Percentiles rank a stretch among this genome's conserved stretches.
These are phyloP conservation scores for Chydorus sphaericus DNA, from an alignment of 2,888 invertebrate species.

Conservation along the genomic window DNA sequence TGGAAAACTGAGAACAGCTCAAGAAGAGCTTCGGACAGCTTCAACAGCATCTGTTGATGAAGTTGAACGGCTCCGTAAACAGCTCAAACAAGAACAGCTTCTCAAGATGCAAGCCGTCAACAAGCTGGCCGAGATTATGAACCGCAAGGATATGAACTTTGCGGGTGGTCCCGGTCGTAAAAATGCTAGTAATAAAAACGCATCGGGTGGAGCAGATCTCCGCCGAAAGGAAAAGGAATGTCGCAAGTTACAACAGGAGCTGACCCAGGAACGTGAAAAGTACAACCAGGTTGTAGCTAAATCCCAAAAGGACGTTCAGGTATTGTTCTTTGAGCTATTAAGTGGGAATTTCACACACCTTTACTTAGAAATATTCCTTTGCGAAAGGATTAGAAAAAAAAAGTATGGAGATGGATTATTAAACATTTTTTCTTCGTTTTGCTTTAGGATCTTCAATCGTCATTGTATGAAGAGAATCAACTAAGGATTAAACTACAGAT, in stretches of 20 bases:
- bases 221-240: slow-evolving; percentile 88
- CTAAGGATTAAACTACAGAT: slow-evolving; percentile 67
- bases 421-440: not conserved
- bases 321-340: not conserved
- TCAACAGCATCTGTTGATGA: slow-evolving; percentile 55
- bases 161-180: slow-evolving; percentile 55
- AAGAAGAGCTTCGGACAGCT: slow-evolving; percentile 35
- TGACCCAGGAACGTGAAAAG: slow-evolving; percentile 85
- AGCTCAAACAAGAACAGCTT: slow-evolving; percentile 71
- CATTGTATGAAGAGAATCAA: slow-evolving; percentile 65
- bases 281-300: slow-evolving; percentile 73
- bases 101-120: slow-evolving; percentile 89
- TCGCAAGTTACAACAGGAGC: slow-evolving; percentile 82
- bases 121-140: slow-evolving; percentile 94
- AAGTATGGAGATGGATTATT: too few relatives aligned
- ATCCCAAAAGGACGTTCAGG: slow-evolving; percentile 65
- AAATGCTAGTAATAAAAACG: slow-evolving; percentile 42
- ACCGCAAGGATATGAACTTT: slow-evolving; percentile 66
- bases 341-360: too few relatives aligned
- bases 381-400: too few relatives aligned
- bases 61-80: slow-evolving; percentile 61
- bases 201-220: slow-evolving; percentile 53
- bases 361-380: too few relatives aligned
- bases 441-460: slow-evolving; percentile 56
- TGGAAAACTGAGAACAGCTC: slow-evolving; percentile 56